A percentile compares a stretch with the other conserved stretches of the same genome.
Evolutionary conservation across 2,888 invertebrate genomes (phyloP).

Genomic region (Pinctada fucata): DNA sequence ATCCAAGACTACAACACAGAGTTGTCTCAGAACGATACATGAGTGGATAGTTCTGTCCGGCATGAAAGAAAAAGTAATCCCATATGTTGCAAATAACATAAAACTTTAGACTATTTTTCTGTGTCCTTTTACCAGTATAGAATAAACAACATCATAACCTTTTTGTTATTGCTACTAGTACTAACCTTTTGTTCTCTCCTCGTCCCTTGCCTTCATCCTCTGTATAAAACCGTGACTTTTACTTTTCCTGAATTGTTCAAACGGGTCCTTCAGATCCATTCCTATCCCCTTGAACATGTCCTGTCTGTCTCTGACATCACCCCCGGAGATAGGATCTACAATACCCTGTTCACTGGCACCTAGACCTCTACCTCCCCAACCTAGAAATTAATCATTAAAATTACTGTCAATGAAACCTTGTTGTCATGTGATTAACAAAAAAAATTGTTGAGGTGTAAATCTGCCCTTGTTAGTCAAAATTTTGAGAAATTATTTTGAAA

Average conservation of each 20-base stretch:
- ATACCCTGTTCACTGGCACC: conserved; percentile 97
- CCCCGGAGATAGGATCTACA: conserved; percentile 93
- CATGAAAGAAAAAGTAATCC: too few relatives aligned
- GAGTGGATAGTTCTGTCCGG: too few relatives aligned
- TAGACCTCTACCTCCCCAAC: conserved; percentile 96
- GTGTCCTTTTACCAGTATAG: too few relatives aligned
- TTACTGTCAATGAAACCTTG: neutral
- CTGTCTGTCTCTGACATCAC: conserved; percentile 89
- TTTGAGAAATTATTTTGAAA: too few relatives aligned
- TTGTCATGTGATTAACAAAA: neutral
- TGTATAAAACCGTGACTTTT: conserved; percentile 74
- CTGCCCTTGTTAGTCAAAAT: too few relatives aligned
- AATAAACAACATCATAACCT: too few relatives aligned
- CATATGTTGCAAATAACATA: too few relatives aligned
- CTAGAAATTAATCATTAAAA: conserved; percentile 49
- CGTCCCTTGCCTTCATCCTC: conserved; percentile 73
- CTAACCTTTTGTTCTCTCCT: conserved; percentile 45
- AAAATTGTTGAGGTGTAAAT: too few relatives aligned
- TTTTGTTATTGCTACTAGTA: neutral
- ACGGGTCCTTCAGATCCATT: conserved; percentile 91
- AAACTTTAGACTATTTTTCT: too few relatives aligned
- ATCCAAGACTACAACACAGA: too few relatives aligned
- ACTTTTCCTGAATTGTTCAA: conserved; percentile 94
- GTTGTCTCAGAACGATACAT: too few relatives aligned
- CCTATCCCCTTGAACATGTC: conserved; percentile 98